phyloP scores from a whole-genome alignment of 2,113 vertebrate species.

The Salvator merianae region DNA sequence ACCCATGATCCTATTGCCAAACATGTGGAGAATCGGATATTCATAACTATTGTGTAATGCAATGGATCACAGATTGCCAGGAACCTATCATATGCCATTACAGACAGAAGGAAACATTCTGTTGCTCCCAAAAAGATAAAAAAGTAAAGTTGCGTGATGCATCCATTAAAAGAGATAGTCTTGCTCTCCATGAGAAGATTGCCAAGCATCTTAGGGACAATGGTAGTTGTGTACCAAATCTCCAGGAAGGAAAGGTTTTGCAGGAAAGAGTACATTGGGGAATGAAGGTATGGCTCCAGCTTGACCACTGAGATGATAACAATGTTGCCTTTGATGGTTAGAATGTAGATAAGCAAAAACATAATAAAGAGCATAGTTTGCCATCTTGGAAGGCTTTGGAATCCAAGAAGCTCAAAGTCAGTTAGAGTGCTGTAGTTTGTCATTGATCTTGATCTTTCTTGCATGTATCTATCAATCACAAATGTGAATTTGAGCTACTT shows the following conservation, averaged over 20 bases:
- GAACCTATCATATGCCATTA: slow-evolving; percentile 60
- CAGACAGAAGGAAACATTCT: slow-evolving; percentile 56
- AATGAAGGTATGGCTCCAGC: slow-evolving; percentile 29
- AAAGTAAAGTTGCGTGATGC: slow-evolving; percentile 59
- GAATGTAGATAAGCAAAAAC: slow-evolving; percentile 49
- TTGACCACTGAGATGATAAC: slow-evolving; percentile 46
- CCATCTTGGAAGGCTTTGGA: slow-evolving; percentile 46
- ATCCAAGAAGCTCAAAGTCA: slow-evolving; percentile 60
- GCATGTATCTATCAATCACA: neutral
- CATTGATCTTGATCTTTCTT: slow-evolving; percentile 2
- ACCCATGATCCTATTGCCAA: slow-evolving; percentile 51
- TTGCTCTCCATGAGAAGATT: slow-evolving; percentile 11
- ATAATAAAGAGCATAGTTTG: slow-evolving; percentile 46
- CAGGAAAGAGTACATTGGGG: slow-evolving; percentile 56
- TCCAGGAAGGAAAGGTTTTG: slow-evolving; percentile 60
- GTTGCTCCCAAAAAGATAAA: slow-evolving; percentile 59
- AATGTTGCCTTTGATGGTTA: slow-evolving; percentile 46
- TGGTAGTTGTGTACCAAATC: slow-evolving; percentile 63
- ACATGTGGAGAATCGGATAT: neutral
- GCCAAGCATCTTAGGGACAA: slow-evolving; percentile 48
- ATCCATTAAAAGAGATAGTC: slow-evolving; percentile 50
- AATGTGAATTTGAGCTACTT: neutral
- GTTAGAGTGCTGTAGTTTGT: slow-evolving; percentile 15
- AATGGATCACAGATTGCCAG: slow-evolving; percentile 62
- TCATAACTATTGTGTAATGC: slow-evolving; percentile 51